phyloP scores from a whole-genome alignment of 2,888 invertebrate species.

The Atethmia centrago region DNA sequence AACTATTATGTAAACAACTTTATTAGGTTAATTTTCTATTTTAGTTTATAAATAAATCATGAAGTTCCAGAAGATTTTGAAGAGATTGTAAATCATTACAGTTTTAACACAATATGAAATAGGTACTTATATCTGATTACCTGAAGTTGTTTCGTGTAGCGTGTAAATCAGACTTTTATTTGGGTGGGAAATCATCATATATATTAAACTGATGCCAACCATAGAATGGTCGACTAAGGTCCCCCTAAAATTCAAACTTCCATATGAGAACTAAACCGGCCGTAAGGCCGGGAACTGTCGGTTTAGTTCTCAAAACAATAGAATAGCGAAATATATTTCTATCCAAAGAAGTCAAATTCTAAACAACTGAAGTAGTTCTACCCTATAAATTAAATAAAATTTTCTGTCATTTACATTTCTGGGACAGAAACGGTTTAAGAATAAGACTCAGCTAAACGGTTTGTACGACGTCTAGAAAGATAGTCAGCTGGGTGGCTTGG shows the following conservation, averaged over 20 bases:
- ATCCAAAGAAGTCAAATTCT: not conserved
- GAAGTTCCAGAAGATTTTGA: not conserved
- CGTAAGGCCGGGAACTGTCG: too few species aligned
- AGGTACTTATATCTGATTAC: too few species aligned
- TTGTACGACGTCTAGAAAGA: not conserved
- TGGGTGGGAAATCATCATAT: too few species aligned
- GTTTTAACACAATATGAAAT: not conserved
- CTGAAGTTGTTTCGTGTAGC: too few species aligned
- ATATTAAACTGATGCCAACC: too few species aligned
- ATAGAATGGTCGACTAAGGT: too few species aligned
- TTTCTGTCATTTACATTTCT: conserved; percentile 4
- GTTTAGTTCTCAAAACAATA: too few species aligned
- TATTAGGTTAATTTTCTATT: not conserved
- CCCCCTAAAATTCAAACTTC: too few species aligned
- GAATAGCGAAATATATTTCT: too few species aligned
- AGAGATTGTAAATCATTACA: not conserved
- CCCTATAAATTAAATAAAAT: conserved; percentile 6
- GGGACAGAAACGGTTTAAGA: not conserved
- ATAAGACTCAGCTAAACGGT: not conserved
- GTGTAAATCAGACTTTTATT: too few species aligned
- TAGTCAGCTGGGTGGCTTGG: not conserved
- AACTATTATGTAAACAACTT: not conserved
- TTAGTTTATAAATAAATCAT: too few species aligned
- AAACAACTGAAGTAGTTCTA: conserved; percentile 11
- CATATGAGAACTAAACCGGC: too few species aligned